Evolutionary conservation across 2,113 vertebrate genomes (phyloP), one percentile per base, ranked within the genome.

Genomic region (Xenus cinereus): DNA sequence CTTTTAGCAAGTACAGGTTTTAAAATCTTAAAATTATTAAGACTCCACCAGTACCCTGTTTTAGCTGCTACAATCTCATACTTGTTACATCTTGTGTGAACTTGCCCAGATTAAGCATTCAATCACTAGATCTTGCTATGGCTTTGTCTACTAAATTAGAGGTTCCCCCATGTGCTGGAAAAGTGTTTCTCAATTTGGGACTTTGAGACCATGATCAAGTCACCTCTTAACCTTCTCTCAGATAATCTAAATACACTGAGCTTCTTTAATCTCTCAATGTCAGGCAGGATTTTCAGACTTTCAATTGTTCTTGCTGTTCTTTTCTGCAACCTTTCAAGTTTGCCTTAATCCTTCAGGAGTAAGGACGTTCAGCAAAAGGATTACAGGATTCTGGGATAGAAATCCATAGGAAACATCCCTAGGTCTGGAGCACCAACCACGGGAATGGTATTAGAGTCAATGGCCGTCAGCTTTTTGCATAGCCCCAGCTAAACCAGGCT

Each of bases 271-370:
- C 77, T 82, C 74, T 75, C 93, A 86, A 16, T 71, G 92, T 90
- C 93, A 96, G 63, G 60, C 63, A 86, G 75, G 75, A 84, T 94
- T 96, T 96, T 93, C 84, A 80, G 90, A 83, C 56, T 91, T 94
- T 77, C 78, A 63, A 28, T 95, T 95, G 93, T 93, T 97, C 79
- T 92, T 78, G 50, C 27, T 59, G 54, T 54, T 81, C 79, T 88
- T 92, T 90, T 59, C 87, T 89, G 54, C 53, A 94, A 56, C 60
- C 60, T 92, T 89, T 82, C 0, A 0, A 89, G 57, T 93, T 82
- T 78, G 33, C 45, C 57, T 81, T 90, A 90, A 90, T 79, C 76
- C 48, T 94, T 89, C 92, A 81, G 62, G 73, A 90, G 28, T 72
- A 77, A 89, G 68, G 62, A 86, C 62, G 73, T 87, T 86, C 56